phyloP scores from a whole-genome alignment of 2,888 invertebrate genomes.

The Poecilobothrus nobilitatus region DNA sequence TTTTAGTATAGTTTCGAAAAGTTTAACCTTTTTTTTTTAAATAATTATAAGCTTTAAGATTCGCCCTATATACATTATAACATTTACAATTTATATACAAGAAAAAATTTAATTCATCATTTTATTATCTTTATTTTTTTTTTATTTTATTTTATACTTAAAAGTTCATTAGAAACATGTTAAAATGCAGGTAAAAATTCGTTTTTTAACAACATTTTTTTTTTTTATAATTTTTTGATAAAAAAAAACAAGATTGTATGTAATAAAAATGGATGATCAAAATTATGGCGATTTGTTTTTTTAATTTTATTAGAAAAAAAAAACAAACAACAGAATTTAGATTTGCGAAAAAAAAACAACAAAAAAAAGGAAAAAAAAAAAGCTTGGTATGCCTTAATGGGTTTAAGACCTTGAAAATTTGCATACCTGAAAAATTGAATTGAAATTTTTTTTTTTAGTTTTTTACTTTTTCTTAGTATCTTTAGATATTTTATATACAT shows the following conservation, averaged over 20 bases:
- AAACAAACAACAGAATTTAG: not conserved
- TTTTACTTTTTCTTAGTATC: no score
- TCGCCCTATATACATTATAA: no score
- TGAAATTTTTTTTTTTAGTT: not conserved
- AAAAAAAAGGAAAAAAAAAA: not conserved
- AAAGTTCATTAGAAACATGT: not conserved
- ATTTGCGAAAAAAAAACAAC: not conserved
- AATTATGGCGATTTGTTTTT: not conserved
- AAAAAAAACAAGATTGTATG: not conserved
- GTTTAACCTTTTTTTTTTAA: no score
- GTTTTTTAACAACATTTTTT: no score
- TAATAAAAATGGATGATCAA: not conserved
- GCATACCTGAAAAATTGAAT: slow-evolving; percentile 6
- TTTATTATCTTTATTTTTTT: not conserved
- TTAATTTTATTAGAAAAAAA: not conserved
- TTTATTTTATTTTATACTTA: not conserved
- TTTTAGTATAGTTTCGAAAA: no score
- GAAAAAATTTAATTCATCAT: no score
- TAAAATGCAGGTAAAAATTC: not conserved
- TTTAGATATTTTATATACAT: not conserved
- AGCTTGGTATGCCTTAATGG: not conserved
- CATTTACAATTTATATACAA: no score
- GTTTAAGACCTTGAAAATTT: slow-evolving; percentile 6
- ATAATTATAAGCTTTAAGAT: no score
- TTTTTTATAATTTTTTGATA: no score